Percentiles rank a stretch among this genome's conserved stretches.
Evolutionary conservation across 2,113 vertebrate species (phyloP).

Genomic region (Dromiciops gliroides): DNA sequence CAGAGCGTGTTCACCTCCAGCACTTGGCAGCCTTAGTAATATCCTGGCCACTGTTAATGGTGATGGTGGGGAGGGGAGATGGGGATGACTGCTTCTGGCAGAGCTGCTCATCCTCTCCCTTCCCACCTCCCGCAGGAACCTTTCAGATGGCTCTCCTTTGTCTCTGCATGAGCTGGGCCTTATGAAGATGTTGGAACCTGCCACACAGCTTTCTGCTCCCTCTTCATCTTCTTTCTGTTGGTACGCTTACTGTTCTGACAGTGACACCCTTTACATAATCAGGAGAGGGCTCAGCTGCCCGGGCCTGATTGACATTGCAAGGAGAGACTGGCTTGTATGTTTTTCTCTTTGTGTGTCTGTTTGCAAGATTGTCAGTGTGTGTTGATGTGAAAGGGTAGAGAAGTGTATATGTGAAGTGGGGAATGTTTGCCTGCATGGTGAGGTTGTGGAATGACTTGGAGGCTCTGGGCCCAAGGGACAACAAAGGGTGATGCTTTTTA

Average conservation of each 20-base stretch:
- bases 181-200: rapidly evolving
- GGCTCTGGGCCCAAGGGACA: neutral
- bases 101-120: neutral
- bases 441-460: neutral
- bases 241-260: neutral
- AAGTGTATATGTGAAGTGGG: neutral
- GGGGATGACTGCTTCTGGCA: conserved; percentile 54
- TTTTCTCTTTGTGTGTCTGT: neutral
- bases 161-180: neutral
- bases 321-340: neutral
- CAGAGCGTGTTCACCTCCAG: conserved; percentile 74
- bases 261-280: rapidly evolving
- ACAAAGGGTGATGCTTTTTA: neutral
- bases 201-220: rapidly evolving
- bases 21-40: conserved; percentile 72
- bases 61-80: conserved; percentile 50
- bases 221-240: neutral
- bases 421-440: neutral
- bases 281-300: neutral
- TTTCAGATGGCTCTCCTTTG: neutral
- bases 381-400: neutral
- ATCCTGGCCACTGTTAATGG: conserved; percentile 68
- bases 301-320: rapidly evolving
- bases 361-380: neutral
- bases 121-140: neutral